Evolutionary conservation across 2,797 vertebrate species (phyloP), one percentile per base, ranked within the genome.

Genomic region (Natrix natrix): DNA sequence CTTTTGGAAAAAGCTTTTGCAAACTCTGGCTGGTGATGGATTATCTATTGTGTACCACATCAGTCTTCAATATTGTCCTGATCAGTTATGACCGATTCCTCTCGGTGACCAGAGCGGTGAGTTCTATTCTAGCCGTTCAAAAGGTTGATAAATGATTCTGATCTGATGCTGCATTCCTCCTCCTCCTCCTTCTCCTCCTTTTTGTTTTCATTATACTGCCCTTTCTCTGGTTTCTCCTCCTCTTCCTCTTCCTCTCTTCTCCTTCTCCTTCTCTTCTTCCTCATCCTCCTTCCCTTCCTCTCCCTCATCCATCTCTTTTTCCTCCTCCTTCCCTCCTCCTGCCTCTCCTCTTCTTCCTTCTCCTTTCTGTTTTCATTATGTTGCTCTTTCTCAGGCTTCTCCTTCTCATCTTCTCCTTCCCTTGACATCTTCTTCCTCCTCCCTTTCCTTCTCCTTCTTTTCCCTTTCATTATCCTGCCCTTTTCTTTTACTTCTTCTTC

Each of bases 61-160:
- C 98, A 0, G 98, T 98, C 89, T 98, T 98, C 97, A 98, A 98
- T 94, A 98, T 98, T 7, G 98, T 98, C 0, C 96, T 98, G 52
- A 98, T 98, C 43, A 98, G 98, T 97, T 98, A 98, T 0, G 98
- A 98, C 97, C 97, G 98, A 32, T 98, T 98, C 95, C 96, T 98
- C 92, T 98, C 98, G 0, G 98, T 98, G 93, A 98, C 98, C 93
- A 97, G 97, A 92, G 97, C 98, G 6, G 98, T 98, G 95, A 98
- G 98, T 98, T 94, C 93, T 48, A 43, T 48, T 48, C 89, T 63
- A n/a, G 90, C 26, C 26, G 52, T 88, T 93, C 95, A 94, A 52
- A 8, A 28, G 26, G 52, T 48, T 69, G 59, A 22, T 26, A 86
- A 16, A 8, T 89, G 32, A 48, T 86, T 92, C 20, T 89, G n/a